Percentiles rank a stretch among this genome's conserved stretches.
phyloP scores from a whole-genome alignment of 2,113 vertebrate genomes.

The Malurus alboscapulatus region DNA sequence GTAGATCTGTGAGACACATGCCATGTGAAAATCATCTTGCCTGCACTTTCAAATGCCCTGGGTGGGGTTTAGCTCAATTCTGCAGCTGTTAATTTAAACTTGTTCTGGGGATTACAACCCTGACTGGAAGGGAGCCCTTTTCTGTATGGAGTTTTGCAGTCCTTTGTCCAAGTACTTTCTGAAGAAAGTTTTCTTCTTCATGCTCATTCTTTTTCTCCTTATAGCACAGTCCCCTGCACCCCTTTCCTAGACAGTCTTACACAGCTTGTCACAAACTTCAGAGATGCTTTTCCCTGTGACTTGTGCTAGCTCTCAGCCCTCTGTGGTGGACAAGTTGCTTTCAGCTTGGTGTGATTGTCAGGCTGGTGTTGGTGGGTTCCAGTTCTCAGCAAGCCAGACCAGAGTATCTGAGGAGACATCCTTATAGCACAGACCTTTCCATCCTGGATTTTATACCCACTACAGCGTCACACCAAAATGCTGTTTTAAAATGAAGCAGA shows the following conservation, averaged over 20 bases:
- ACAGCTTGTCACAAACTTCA: neutral
- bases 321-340: neutral
- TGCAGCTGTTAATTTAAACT: neutral
- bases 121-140: neutral
- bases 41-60: neutral
- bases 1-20: neutral
- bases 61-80: neutral
- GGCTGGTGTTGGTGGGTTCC: neutral
- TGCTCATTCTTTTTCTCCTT: neutral
- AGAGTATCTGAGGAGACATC: neutral
- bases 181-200: neutral
- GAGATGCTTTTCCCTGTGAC: neutral
- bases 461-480: neutral
- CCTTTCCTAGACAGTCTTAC: neutral
- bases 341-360: neutral
- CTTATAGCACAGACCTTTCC: neutral
- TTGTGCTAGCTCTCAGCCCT: neutral
- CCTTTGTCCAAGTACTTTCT: neutral
- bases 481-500: neutral
- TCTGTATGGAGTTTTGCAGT: neutral
- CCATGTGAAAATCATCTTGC: neutral
- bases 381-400: neutral
- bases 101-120: neutral
- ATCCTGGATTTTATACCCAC: neutral
- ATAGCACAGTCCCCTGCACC: rapidly evolving